Percentiles rank a stretch among this genome's conserved stretches.
Evolutionary conservation across 1,140 invertebrate species (phyloP).

Genomic region (Lucilia sericata): DNA sequence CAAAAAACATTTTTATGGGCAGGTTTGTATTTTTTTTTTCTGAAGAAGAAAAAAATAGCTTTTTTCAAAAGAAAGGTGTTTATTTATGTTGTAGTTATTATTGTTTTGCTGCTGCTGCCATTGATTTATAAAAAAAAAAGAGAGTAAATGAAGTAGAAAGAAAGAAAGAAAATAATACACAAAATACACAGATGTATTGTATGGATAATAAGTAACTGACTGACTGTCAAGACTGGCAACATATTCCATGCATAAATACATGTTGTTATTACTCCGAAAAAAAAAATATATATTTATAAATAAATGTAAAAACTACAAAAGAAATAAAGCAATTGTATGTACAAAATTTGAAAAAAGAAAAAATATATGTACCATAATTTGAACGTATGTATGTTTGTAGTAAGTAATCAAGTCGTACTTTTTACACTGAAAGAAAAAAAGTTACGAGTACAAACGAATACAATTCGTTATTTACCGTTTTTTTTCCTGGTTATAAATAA

Average conservation of each 20-base stretch:
- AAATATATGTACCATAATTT: background rate
- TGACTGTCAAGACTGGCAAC: background rate
- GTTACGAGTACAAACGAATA: too few relatives aligned
- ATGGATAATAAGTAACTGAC: background rate
- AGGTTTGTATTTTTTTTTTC: slow-evolving; percentile 9
- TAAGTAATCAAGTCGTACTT: too few relatives aligned
- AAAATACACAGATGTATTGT: background rate
- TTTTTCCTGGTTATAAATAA: too few relatives aligned
- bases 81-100: background rate
- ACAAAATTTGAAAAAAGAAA: background rate
- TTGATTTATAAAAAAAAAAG: background rate
- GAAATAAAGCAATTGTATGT: background rate
- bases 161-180: background rate
- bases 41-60: background rate
- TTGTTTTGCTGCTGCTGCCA: background rate
- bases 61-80: background rate
- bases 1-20: background rate
- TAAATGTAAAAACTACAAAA: background rate
- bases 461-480: too few relatives aligned
- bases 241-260: slow-evolving; percentile 7
- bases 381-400: too few relatives aligned
- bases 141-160: background rate
- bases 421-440: too few relatives aligned
- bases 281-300: background rate
- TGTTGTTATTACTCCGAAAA: background rate